These are phyloP conservation scores for Arvicanthis niloticus DNA, from an alignment of 2,113 vertebrate species.

Conservation along the genomic window DNA sequence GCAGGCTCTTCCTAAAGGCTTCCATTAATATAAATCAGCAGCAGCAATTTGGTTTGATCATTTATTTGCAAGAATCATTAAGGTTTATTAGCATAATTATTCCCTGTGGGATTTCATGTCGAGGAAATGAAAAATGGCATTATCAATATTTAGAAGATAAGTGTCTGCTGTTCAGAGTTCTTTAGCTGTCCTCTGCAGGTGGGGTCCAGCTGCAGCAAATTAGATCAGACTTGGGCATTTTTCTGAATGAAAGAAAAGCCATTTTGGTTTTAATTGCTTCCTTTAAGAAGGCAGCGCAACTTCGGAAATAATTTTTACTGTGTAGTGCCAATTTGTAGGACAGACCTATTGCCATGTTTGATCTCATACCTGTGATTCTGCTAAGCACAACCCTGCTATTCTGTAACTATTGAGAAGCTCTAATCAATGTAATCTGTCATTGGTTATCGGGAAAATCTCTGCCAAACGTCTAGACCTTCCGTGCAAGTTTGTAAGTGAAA, in stretches of 20 bases:
- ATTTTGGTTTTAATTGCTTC: conserved; percentile 76
- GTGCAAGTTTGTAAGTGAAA: conserved; percentile 55
- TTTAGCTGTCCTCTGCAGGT: conserved; percentile 87
- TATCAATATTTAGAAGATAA: conserved; percentile 92
- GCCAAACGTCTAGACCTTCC: conserved; percentile 16
- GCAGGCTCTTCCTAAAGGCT: conserved; percentile 91
- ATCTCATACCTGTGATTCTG: conserved; percentile 49
- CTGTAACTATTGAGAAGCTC: conserved; percentile 41
- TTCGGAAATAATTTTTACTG: conserved; percentile 63
- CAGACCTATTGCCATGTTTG: not conserved
- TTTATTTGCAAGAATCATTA: conserved; percentile 93
- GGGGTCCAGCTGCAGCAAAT: conserved; percentile 89
- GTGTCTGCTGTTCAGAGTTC: conserved; percentile 85
- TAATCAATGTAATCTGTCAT: conserved; percentile 42
- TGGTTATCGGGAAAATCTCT: conserved; percentile 42
- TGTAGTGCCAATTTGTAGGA: conserved; percentile 37
- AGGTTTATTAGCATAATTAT: conserved; percentile 93
- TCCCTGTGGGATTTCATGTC: conserved; percentile 90
- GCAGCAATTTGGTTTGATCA: conserved; percentile 91
- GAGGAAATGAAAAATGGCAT: conserved; percentile 90
- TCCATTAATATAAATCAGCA: conserved; percentile 93
- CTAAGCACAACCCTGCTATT: not conserved
- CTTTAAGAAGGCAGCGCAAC: conserved; percentile 67
- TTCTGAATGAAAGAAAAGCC: conserved; percentile 81
- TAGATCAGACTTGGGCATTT: conserved; percentile 83